Evolutionary conservation across 2,113 vertebrate species (phyloP), one percentile per base, ranked within the genome.

Genomic region (Rhinoderma darwinii): DNA sequence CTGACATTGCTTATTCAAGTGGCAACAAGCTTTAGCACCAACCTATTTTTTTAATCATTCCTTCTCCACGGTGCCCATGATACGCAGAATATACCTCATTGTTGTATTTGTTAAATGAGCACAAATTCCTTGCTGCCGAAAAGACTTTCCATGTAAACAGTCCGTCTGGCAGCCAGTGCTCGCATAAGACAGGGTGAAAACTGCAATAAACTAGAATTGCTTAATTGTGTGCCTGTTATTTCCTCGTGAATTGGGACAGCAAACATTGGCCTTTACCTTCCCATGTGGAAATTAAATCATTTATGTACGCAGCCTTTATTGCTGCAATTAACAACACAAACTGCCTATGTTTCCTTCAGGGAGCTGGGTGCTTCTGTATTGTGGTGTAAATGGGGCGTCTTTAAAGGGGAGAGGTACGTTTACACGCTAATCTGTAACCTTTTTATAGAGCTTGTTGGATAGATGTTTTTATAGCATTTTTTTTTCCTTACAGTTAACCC

Each of bases 211-310:
- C 15, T 75, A 80, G 2, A 15, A 75, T 59, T 61, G 68, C 79
- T 75, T 63, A 50, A 82, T 82, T 87, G 68, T 82, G 22, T 75
- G 37, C 22, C 44, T 79, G n/a, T 78, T 86, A 73, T 81, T 63
- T 75, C 41, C 86, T 87, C 37, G 1, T 63, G 79, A 37, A 70
- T 63, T 75, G 54, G 68, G 78, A 82, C 78, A 87, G 80, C 79
- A 87, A 82, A 75, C 63, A 82, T 86, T 86, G 54, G 78, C 86
- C 86, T 82, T 82, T 82, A 63, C 70, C 86, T 82, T 82, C 68
- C 86, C 75, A 75, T 82, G 80, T 75, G 78, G 47, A 44, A 82
- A 82, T 75, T 61, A 82, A 82, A 82, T 80, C 68, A 82, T 87
- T 87, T 82, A 82, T 87, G 79, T 82, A 63, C 66, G 56, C 54